phyloP scores from a whole-genome alignment of 2,113 vertebrate species.

The Anolis carolinensis region DNA sequence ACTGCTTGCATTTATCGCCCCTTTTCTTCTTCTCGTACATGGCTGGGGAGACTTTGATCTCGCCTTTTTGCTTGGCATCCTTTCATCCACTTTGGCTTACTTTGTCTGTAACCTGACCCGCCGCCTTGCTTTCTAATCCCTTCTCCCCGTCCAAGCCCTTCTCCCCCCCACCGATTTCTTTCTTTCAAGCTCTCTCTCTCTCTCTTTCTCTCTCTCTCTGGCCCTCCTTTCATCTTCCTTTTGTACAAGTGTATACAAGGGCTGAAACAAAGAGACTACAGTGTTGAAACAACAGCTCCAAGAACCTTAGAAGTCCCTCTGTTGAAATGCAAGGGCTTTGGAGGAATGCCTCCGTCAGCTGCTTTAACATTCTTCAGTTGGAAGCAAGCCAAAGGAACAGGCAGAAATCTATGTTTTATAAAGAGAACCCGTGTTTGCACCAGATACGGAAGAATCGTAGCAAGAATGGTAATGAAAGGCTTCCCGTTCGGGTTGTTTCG shows the following conservation, averaged over 20 bases:
- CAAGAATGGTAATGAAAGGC: neutral
- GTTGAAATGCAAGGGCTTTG: conserved; percentile 51
- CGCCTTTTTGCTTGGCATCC: conserved; percentile 57
- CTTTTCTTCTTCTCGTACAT: conserved; percentile 66
- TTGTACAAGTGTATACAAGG: conserved; percentile 69
- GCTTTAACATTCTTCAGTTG: conserved; percentile 33
- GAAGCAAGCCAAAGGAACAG: neutral
- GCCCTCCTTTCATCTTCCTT: conserved; percentile 69
- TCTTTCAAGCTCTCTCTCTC: conserved; percentile 64
- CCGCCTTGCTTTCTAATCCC: conserved; percentile 64
- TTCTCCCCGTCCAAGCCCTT: neutral
- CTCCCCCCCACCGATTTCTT: conserved; percentile 48
- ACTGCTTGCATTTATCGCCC: conserved; percentile 65
- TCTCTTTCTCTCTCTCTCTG: conserved; percentile 24
- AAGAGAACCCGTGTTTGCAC: neutral
- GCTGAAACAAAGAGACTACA: conserved; percentile 72
- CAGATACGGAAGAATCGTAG: neutral
- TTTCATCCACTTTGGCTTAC: conserved; percentile 74
- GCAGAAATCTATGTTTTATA: neutral
- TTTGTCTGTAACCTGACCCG: conserved; percentile 72
- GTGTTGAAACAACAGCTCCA: conserved; percentile 59
- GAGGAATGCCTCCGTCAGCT: conserved; percentile 29
- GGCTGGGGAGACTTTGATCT: conserved; percentile 73
- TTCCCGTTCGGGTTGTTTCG: neutral
- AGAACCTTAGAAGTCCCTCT: conserved; percentile 55